Evolutionary conservation across 2,797 vertebrate genomes (phyloP).

Genomic region (Microhierax caerulescens): DNA sequence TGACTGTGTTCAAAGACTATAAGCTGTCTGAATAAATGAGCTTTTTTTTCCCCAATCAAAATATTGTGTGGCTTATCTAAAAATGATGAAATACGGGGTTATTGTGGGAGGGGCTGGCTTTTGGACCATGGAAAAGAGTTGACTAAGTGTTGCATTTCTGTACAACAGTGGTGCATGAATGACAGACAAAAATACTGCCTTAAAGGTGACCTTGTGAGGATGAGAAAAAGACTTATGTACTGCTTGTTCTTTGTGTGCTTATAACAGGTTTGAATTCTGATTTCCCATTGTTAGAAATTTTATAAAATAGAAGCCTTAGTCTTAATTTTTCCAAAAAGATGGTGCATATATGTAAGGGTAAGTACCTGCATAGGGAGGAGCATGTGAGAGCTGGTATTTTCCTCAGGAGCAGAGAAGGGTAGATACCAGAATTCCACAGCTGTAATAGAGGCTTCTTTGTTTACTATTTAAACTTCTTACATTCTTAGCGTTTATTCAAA

Average conservation of each 20-base stretch:
- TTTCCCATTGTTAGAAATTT: neutral
- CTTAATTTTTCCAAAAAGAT: neutral
- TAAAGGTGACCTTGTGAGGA: constrained; percentile 27
- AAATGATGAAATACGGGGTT: neutral
- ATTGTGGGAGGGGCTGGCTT: neutral
- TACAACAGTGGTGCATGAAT: neutral
- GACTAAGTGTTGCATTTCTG: neutral
- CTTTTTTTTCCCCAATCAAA: rapidly evolving
- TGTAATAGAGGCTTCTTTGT: neutral
- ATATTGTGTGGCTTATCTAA: neutral
- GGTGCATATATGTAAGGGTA: neutral
- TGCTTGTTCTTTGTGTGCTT: neutral
- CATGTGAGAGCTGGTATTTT: neutral
- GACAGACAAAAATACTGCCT: neutral
- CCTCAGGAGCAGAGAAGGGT: neutral
- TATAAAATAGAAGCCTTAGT: neutral
- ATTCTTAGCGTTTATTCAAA: neutral
- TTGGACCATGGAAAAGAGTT: neutral
- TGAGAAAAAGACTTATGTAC: neutral
- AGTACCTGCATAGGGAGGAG: rapidly evolving
- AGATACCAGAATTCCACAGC: neutral
- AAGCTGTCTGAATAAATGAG: neutral
- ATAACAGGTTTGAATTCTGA: neutral
- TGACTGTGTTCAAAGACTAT: neutral
- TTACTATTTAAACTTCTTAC: neutral